Conservation (phyloP, 2,797 vertebrate species). For the Sternotherus odoratus region DNA sequence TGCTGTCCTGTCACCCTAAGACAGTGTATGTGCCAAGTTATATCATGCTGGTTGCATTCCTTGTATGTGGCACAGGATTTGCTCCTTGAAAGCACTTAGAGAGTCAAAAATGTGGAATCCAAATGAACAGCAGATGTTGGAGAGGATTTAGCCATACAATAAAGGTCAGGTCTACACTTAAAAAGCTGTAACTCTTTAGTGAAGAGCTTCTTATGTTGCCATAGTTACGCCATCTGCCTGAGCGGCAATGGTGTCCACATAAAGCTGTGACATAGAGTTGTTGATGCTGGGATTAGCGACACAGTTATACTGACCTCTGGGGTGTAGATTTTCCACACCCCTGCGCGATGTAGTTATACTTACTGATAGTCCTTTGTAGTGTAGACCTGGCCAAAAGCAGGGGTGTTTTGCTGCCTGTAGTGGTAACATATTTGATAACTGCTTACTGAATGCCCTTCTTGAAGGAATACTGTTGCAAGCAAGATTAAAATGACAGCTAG, state of each 20-base stretch:
- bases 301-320: too few relatives aligned
- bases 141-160: background rate
- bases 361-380: too few relatives aligned
- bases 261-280: too few relatives aligned
- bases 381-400: too few relatives aligned
- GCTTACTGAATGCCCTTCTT: background rate
- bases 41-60: background rate
- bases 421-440: background rate
- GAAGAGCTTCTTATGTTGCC: too few relatives aligned
- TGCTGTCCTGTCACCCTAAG: too few relatives aligned
- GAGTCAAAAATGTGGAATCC: accelerated
- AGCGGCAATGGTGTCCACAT: too few relatives aligned
- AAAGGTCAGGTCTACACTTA: background rate
- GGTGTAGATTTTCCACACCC: too few relatives aligned
- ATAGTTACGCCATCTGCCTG: too few relatives aligned
- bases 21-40: background rate
- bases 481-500: background rate
- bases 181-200: too few relatives aligned
- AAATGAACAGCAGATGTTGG: background rate
- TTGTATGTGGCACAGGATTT: background rate
- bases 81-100: background rate
- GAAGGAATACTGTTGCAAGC: background rate
- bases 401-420: background rate
- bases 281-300: too few relatives aligned
- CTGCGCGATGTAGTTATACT: too few relatives aligned